Percentiles rank a stretch among this genome's conserved stretches.
Evolutionary conservation across 2,797 vertebrate genomes (phyloP).

Genomic region (Aldrovandia affinis): DNA sequence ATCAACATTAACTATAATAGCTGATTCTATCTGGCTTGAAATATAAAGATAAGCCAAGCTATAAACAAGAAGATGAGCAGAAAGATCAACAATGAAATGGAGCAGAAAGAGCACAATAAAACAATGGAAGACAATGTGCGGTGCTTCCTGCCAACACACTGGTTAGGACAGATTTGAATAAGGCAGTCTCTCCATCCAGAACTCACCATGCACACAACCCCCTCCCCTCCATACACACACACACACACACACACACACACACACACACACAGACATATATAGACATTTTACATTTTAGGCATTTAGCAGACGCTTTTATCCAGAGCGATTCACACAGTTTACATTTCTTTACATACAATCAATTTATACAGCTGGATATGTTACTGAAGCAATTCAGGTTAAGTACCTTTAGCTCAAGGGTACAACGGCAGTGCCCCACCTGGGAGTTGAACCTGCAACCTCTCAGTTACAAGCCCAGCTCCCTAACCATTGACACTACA

Average conservation of each 20-base stretch:
- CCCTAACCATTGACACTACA: too few relatives aligned
- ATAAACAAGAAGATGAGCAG: not conserved
- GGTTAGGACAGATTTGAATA: not conserved
- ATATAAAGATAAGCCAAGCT: not conserved
- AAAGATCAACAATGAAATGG: not conserved
- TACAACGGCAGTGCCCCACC: too few relatives aligned
- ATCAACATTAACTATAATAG: not conserved
- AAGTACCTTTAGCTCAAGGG: too few relatives aligned
- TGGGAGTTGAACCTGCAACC: too few relatives aligned
- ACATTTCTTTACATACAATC: too few relatives aligned
- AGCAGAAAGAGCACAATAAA: not conserved
- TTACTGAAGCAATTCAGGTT: too few relatives aligned
- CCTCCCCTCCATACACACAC: not conserved
- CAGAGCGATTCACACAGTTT: too few relatives aligned
- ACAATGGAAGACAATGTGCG: not conserved
- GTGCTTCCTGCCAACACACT: not conserved
- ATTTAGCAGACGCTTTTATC: too few relatives aligned
- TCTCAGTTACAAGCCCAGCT: too few relatives aligned
- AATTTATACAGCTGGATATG: too few relatives aligned
- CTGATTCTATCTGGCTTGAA: not conserved
- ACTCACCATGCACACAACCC: not conserved
- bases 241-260: not conserved
- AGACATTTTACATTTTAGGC: too few relatives aligned
- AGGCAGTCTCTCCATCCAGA: not conserved
- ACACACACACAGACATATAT: not conserved